phyloP scores from a whole-genome alignment of 1,140 invertebrate species.

The Ganaspis sp. region DNA sequence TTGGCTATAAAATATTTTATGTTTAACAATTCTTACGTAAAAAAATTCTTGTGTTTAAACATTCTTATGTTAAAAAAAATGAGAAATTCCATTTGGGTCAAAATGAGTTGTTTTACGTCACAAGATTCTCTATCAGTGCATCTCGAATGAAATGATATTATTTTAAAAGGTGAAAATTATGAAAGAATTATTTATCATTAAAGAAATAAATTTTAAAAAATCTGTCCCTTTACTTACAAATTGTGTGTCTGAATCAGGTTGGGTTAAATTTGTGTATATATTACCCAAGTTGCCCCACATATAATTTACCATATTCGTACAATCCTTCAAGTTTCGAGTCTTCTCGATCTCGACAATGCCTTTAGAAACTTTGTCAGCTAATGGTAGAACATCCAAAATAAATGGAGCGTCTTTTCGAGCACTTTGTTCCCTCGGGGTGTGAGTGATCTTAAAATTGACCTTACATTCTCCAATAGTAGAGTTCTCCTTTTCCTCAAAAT shows the following conservation, averaged over 20 bases:
- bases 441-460: slow-evolving; percentile 55
- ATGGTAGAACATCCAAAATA: background rate
- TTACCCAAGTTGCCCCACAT: slow-evolving; percentile 50
- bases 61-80: too few relatives aligned
- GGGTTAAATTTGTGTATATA: slow-evolving; percentile 1
- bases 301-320: slow-evolving; percentile 46
- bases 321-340: slow-evolving; percentile 57
- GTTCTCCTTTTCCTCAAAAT: slow-evolving; percentile 56
- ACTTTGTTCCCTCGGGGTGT: slow-evolving; percentile 50
- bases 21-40: too few relatives aligned
- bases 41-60: too few relatives aligned
- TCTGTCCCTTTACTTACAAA: too few relatives aligned
- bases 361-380: slow-evolving; percentile 5
- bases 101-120: too few relatives aligned
- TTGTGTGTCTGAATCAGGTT: background rate
- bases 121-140: too few relatives aligned
- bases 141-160: too few relatives aligned
- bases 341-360: slow-evolving; percentile 55
- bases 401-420: slow-evolving; percentile 39
- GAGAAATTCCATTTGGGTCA: too few relatives aligned
- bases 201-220: too few relatives aligned
- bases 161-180: too few relatives aligned
- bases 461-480: slow-evolving; percentile 64
- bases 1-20: too few relatives aligned
- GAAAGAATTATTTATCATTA: too few relatives aligned